These are phyloP conservation scores for Dryas iulia DNA, from an alignment of 1,140 invertebrate species.

Conservation along the genomic window DNA sequence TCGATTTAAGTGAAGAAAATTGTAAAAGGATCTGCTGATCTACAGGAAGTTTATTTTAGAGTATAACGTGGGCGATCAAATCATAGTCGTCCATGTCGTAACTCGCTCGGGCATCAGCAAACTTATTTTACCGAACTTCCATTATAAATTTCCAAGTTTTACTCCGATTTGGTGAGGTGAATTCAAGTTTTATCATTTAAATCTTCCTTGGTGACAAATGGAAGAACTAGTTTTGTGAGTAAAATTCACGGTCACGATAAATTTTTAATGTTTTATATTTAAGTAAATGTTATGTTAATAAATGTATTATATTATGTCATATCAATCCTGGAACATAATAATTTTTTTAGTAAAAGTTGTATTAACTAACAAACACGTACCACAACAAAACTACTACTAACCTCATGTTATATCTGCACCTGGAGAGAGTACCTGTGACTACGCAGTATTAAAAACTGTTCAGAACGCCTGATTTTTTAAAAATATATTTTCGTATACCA, in stretches of 20 bases:
- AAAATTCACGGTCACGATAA: constrained; percentile 6
- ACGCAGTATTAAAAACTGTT: too few species aligned
- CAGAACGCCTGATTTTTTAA: too few species aligned
- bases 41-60: constrained; percentile 34
- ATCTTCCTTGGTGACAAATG: constrained; percentile 36
- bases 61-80: constrained; percentile 31
- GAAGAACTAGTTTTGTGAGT: background rate
- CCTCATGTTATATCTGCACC: too few species aligned
- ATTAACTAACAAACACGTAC: too few species aligned
- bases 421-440: too few species aligned
- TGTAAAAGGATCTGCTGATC: constrained; percentile 16
- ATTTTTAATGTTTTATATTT: background rate
- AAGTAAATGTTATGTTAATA: background rate
- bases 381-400: too few species aligned
- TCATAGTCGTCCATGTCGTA: constrained; percentile 30
- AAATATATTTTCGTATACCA: too few species aligned
- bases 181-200: constrained; percentile 39
- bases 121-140: constrained; percentile 40
- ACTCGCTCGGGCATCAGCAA: constrained; percentile 30
- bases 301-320: too few species aligned
- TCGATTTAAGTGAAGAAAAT: constrained; percentile 5
- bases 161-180: constrained; percentile 35
- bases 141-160: constrained; percentile 43
- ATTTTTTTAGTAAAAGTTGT: too few species aligned
- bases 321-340: too few species aligned